These are phyloP conservation scores for Zaprionus taronus DNA, from an alignment of 1,140 invertebrate species.

Conservation along the genomic window DNA sequence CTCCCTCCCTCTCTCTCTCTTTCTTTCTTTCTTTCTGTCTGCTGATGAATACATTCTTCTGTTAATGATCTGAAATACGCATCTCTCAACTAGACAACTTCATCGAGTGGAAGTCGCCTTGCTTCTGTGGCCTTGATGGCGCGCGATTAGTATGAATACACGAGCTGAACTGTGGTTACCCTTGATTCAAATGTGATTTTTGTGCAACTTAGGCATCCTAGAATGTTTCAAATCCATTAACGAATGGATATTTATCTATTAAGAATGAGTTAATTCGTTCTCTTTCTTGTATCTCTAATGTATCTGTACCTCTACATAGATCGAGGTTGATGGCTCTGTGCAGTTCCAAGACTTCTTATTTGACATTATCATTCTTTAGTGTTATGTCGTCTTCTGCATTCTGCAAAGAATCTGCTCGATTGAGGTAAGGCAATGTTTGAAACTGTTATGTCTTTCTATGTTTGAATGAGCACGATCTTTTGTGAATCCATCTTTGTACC, in stretches of 20 bases:
- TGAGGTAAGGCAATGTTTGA: too few species aligned
- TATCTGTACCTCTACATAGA: too few species aligned
- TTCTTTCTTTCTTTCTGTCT: not conserved
- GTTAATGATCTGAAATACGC: constrained; percentile 39
- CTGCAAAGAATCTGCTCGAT: too few species aligned
- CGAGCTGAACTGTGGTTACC: not conserved
- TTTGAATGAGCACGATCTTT: too few species aligned
- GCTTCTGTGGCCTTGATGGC: constrained; percentile 7
- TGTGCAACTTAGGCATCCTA: not conserved
- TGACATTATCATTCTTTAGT: too few species aligned
- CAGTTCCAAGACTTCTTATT: too few species aligned
- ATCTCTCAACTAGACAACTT: constrained; percentile 41
- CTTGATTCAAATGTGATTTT: not conserved
- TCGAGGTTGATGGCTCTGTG: too few species aligned
- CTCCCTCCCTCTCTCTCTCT: not conserved
- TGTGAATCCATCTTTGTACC: too few species aligned
- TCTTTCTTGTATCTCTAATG: too few species aligned
- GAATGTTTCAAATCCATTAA: not conserved
- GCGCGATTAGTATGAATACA: not conserved
- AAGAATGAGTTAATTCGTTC: not conserved
- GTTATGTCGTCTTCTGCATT: too few species aligned
- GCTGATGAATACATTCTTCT: constrained; percentile 35
- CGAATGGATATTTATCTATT: not conserved
- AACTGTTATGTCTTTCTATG: too few species aligned
- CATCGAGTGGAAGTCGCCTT: constrained; percentile 19